phyloP scores from a whole-genome alignment of 1,140 invertebrate genomes.

The Drosophila mauritiana region DNA sequence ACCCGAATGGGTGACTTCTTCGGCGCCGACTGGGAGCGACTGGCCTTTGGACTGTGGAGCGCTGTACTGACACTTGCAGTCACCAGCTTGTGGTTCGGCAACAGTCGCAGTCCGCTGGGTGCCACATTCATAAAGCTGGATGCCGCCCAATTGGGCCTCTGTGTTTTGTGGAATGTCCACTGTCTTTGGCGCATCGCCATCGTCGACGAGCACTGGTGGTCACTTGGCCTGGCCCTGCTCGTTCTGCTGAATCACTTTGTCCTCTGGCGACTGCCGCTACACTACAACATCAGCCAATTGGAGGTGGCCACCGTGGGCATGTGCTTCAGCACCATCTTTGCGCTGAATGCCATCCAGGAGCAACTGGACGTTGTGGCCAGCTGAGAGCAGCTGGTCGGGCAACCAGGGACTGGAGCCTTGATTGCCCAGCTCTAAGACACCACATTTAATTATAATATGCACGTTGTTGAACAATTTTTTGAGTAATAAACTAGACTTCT shows the following conservation, averaged over 20 bases:
- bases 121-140: conserved; percentile 22
- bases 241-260: conserved; percentile 70
- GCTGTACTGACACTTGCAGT: conserved; percentile 29
- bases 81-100: conserved; percentile 30
- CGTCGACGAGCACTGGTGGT: conserved; percentile 61
- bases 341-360: conserved; percentile 65
- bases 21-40: conserved; percentile 41
- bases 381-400: conserved; percentile 9
- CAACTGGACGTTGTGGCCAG: conserved; percentile 34
- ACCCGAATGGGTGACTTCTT: conserved; percentile 13
- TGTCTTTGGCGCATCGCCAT: conserved; percentile 59
- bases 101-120: conserved; percentile 8
- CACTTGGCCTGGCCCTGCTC: conserved; percentile 50
- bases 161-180: conserved; percentile 64
- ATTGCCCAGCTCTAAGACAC: not conserved
- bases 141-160: conserved; percentile 35
- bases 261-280: conserved; percentile 59
- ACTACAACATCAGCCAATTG: conserved; percentile 57
- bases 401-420: not conserved
- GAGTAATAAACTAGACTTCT: not conserved
- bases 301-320: conserved; percentile 70
- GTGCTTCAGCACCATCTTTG: conserved; percentile 69
- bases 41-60: conserved; percentile 46
- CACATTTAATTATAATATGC: not conserved
- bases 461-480: conserved; percentile 7